phyloP scores from a whole-genome alignment of 2,888 invertebrate genomes.

The Platycnemis pennipes region DNA sequence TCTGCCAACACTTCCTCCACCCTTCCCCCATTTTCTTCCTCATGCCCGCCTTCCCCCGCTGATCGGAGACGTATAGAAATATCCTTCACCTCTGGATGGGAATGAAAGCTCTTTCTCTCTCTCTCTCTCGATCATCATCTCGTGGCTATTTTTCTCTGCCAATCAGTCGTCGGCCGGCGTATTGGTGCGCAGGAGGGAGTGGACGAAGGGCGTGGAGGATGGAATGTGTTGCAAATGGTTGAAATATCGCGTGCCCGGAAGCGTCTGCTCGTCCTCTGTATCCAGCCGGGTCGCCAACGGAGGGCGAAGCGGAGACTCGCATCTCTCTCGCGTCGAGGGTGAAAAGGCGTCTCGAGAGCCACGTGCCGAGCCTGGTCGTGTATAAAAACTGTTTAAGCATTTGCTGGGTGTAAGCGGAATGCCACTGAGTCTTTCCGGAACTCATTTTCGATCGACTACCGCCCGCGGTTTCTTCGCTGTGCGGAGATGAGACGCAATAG shows the following conservation, averaged over 20 bases:
- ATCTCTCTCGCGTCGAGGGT: too few relatives aligned
- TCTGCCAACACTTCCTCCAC: conserved; percentile 13
- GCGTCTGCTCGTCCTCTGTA: neutral
- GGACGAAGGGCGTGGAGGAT: neutral
- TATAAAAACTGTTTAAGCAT: too few relatives aligned
- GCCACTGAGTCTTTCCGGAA: too few relatives aligned
- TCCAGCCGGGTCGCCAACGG: neutral
- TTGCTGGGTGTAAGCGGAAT: too few relatives aligned
- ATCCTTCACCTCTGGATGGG: neutral
- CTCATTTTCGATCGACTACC: too few relatives aligned
- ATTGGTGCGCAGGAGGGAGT: neutral
- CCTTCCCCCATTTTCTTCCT: neutral
- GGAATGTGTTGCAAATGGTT: conserved; percentile 35
- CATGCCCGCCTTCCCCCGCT: neutral
- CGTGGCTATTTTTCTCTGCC: conserved; percentile 23
- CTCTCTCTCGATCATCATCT: conserved; percentile 11
- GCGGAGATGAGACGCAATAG: too few relatives aligned
- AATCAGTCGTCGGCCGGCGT: neutral
- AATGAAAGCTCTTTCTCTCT: neutral
- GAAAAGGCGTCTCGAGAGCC: too few relatives aligned
- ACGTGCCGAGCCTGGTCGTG: too few relatives aligned
- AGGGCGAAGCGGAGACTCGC: too few relatives aligned
- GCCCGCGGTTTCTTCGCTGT: too few relatives aligned
- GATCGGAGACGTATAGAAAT: neutral
- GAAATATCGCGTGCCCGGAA: neutral